Evolutionary conservation across 2,797 vertebrate genomes (phyloP), one percentile per base, ranked within the genome.

Genomic region (Danionella dracula): DNA sequence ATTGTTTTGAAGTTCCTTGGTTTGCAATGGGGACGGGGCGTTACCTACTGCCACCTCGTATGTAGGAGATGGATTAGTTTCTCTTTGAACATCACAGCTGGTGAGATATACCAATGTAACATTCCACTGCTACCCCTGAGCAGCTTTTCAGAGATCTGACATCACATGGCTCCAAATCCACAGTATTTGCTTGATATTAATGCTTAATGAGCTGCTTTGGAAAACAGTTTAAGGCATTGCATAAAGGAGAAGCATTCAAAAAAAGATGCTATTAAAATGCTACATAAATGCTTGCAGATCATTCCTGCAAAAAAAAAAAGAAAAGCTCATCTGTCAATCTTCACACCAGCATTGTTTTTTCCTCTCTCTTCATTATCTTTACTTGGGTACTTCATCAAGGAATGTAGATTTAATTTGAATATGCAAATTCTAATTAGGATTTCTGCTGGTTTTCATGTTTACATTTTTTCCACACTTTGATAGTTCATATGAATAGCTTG

Each of bases 361-460:
- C 46, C 23, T 46, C 23, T 46, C 23, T 42, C 49, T 60, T 11
- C 31, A 70, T 77, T 75, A 60, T 73, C 57, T 48, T 17, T 44
- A 44, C 31, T 68, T 68, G 58, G 48, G 60, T 8, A 20, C 55
- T 48, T 57, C 45, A 58, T 35, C 34, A 29, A 48, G 51, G 63
- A 66, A 42, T 66, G 51, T 44, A 69, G 57, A 64, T 55, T 60
- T 55, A 56, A 73, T 75, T 73, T 71, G 44, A 71, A 73, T 66
- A 69, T 66, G 68, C 68, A 66, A 63, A 70, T 73, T 71, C 40
- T 70, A 75, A 77, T 75, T 75, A 69, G 72, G 49, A 62, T 70
- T 72, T 65, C 44, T 17, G 23, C 32, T 3, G 19, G 31, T 13
- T 42, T 46, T 62, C 38, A 5, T 35, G 16, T 37, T 37, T 27